Percentiles rank a stretch among this genome's conserved stretches.
These are phyloP conservation scores for Aulostomus chinensis DNA, from an alignment of 2,797 vertebrate genomes.

Conservation along the genomic window DNA sequence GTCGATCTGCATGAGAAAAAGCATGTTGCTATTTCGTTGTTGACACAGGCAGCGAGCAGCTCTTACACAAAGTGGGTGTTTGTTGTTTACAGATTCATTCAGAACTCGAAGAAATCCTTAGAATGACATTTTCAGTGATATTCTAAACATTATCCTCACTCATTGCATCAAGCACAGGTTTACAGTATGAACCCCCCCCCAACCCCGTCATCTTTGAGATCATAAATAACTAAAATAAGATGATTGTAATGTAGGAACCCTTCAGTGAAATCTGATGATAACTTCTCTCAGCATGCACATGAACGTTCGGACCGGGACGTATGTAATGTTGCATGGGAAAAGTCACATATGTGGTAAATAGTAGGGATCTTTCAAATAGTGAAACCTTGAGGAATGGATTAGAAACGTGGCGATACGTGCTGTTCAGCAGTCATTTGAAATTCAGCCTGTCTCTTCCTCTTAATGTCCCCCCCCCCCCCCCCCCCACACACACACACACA, in stretches of 20 bases:
- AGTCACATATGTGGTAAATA: not conserved
- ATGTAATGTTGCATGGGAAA: too few relatives aligned
- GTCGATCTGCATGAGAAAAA: constrained; percentile 67
- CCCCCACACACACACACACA: constrained; percentile 18
- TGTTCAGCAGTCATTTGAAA: constrained; percentile 37
- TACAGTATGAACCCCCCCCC: too few relatives aligned
- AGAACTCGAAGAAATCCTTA: not conserved
- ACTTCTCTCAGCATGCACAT: too few relatives aligned
- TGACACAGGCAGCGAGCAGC: constrained; percentile 38
- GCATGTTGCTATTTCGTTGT: constrained; percentile 48
- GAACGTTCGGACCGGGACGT: too few relatives aligned
- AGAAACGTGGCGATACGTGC: too few relatives aligned
- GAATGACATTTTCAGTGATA: constrained; percentile 3
- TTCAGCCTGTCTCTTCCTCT: constrained; percentile 24
- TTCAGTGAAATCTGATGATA: too few relatives aligned
- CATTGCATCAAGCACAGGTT: not conserved
- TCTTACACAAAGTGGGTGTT: constrained; percentile 27
- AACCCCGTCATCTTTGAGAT: too few relatives aligned
- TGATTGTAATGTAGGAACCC: too few relatives aligned
- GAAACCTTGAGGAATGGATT: constrained; percentile 31
- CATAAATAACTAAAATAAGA: too few relatives aligned
- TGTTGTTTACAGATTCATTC: constrained; percentile 45
- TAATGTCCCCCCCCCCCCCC: constrained; percentile 10
- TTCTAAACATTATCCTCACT: not conserved
- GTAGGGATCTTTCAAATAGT: constrained; percentile 1